These are phyloP conservation scores for Scaptomyza flava DNA, from an alignment of 2,888 invertebrate genomes.

Conservation along the genomic window DNA sequence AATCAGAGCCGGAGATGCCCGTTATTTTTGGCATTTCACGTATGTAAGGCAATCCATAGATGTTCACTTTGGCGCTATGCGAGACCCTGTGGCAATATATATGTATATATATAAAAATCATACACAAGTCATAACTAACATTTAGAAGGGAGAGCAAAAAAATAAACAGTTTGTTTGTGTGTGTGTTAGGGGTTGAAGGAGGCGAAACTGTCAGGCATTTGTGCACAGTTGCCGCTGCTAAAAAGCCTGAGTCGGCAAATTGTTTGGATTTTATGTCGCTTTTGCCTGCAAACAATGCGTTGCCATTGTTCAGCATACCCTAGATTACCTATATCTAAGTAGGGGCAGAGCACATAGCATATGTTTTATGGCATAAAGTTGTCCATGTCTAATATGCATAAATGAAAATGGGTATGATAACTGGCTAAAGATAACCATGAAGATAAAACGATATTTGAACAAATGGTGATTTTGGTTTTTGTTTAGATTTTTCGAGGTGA, in stretches of 20 bases:
- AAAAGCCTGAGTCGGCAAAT: constrained; percentile 69
- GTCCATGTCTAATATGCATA: background rate
- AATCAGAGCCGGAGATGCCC: constrained; percentile 92
- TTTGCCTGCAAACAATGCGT: constrained; percentile 73
- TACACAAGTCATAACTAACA: constrained; percentile 55
- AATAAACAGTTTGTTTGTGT: constrained; percentile 5
- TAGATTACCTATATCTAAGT: background rate
- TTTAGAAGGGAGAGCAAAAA: constrained; percentile 22
- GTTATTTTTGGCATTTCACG: constrained; percentile 95
- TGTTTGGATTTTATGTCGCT: constrained; percentile 77
- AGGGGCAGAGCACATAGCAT: background rate
- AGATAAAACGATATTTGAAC: no score
- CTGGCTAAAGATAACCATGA: background rate
- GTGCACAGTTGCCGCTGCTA: constrained; percentile 54
- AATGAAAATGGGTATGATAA: background rate
- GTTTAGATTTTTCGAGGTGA: no score
- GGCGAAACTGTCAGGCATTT: constrained; percentile 27
- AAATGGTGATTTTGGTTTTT: no score
- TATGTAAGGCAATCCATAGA: constrained; percentile 94
- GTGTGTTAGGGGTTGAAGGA: background rate
- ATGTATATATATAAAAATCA: constrained; percentile 34
- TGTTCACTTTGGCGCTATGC: constrained; percentile 94
- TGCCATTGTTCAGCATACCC: constrained; percentile 50
- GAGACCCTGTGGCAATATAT: constrained; percentile 85
- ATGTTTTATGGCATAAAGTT: background rate